Base-by-base conservation (phyloP, 2,113 vertebrate species). In the Azemiops feae region DNA sequence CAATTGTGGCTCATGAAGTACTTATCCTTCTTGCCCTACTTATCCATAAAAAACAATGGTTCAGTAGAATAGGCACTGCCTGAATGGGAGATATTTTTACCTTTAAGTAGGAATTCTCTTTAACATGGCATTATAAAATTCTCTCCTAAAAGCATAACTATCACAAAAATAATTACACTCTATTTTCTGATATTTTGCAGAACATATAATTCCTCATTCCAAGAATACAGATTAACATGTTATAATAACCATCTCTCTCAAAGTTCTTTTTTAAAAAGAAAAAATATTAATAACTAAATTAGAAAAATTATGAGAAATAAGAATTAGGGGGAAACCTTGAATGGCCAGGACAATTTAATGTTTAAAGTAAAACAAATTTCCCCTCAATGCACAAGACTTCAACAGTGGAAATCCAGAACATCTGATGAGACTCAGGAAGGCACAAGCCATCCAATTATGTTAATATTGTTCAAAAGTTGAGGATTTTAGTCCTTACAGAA, bases 171-270 rank as follows among this genome's bases (percentile, higher is more conserved):
- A 12, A 3, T 87, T 93, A 1, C 5, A 92, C 27, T 81, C 16
- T 34, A 4, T 64, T 91, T 93, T 92, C 52, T 92, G 93, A 58
- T 54, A 92, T 57, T 10, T 34, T 86, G 30, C n/a, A 93, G 94
- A 93, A 43, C 5, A 58, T 43, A 91, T 57, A 47, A 57, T 0
- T 4, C 34, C 85, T 94, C 87, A 94, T 4, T 91, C 69, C 34
- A 57, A 9, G 9, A 94, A 86, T 7, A 93, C 39, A 94, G 52
- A 85, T 92, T 22, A 91, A 1, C 18, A 12, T 23, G 7, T 89
- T 52, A 81, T 0, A 0, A 74, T 5, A 54, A 18, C 12, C 2
- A 25, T 60, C 74, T 34, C 53, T 64, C 39, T 45, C 34, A 43
- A 23, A 53, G 34, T n/a, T 81, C 60, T 87, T 64, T 91, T 91